Evolutionary conservation across 2,113 vertebrate species (phyloP).

Genomic region (Mionectes macconnelli): DNA sequence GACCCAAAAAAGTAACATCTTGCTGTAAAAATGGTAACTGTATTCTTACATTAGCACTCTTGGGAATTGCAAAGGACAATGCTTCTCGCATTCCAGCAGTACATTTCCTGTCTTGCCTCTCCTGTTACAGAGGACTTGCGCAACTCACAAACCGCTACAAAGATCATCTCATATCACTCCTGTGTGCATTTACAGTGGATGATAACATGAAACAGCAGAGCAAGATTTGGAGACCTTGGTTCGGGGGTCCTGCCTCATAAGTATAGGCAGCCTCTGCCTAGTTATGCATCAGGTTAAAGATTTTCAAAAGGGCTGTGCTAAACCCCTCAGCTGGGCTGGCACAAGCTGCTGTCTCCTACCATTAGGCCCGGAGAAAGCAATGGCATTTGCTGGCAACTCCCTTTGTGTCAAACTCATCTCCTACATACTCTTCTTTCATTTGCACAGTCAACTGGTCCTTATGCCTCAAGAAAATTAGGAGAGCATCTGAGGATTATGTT

Average conservation of each 20-base stretch:
- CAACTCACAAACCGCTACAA: not conserved
- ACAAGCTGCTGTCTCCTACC: slow-evolving; percentile 72
- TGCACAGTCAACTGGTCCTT: slow-evolving; percentile 72
- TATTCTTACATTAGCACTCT: not conserved
- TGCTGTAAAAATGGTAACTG: not conserved
- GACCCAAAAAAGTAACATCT: not conserved
- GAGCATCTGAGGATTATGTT: slow-evolving; percentile 62
- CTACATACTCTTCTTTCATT: slow-evolving; percentile 62
- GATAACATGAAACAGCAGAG: not conserved
- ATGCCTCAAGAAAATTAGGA: slow-evolving; percentile 64
- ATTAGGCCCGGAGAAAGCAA: slow-evolving; percentile 69
- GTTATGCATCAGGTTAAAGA: slow-evolving; percentile 44
- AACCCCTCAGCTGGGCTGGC: slow-evolving; percentile 54
- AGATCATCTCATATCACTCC: not conserved
- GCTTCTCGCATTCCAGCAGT: not conserved
- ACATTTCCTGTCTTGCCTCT: slow-evolving; percentile 17
- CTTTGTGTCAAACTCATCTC: slow-evolving; percentile 70
- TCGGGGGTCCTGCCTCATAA: not conserved
- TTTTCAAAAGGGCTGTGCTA: slow-evolving; percentile 42
- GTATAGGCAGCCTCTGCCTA: not conserved
- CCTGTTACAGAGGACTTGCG: not conserved
- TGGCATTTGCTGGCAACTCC: slow-evolving; percentile 70
- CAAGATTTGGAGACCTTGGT: not conserved
- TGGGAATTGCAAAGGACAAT: not conserved
- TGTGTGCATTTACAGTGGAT: not conserved